Base-by-base conservation (phyloP, 2,113 vertebrate species). In the Enhydra lutris region DNA sequence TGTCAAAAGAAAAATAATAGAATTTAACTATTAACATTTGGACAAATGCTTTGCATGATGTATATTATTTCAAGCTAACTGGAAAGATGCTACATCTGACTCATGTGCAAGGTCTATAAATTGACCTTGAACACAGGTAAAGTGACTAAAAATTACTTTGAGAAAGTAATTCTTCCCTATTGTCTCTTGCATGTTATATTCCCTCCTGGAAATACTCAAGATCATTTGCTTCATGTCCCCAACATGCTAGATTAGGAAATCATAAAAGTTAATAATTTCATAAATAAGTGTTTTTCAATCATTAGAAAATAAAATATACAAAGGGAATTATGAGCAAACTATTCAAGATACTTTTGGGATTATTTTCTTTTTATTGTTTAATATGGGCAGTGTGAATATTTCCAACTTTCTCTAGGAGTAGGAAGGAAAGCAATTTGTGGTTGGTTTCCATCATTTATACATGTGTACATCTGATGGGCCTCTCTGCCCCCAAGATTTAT, bases 341-440 rank as follows among this genome's bases (percentile, higher is more conserved):
- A 45, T 47, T 92, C 7, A 71, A 63, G 36, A 1, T 14, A 23
- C 4, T 42, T 67, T 67, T 0, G 34, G 7, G 20, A 6, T 78
- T 31, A 15, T 78, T 95, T 96, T 55, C 39, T 82, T 93, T 81
- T 87, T 55, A 50, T 55, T 63, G 9, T 61, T 85, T 79, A 67
- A 0, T 71, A 39, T 69, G 73, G n/a, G 31, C 55, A 3, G 6
- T 78, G 11, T 11, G 47, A 59, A 61, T 82, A 82, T 82, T 71
- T 73, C 8, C 17, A 86, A 10, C 50, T 92, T 84, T 81, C 2
- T 6, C 13, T 7, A 79, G 4, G 13, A 80, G 6, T 4, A 45
- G 2, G 15, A 86, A 39, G 36, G 20, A 7, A 82, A 57, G 6
- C 3, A 45, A 3, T 65, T 42, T 69, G 39, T 57, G 12, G 10